Conservation (phyloP, 2,888 invertebrate species). For the Lithophane semibrunnea region DNA sequence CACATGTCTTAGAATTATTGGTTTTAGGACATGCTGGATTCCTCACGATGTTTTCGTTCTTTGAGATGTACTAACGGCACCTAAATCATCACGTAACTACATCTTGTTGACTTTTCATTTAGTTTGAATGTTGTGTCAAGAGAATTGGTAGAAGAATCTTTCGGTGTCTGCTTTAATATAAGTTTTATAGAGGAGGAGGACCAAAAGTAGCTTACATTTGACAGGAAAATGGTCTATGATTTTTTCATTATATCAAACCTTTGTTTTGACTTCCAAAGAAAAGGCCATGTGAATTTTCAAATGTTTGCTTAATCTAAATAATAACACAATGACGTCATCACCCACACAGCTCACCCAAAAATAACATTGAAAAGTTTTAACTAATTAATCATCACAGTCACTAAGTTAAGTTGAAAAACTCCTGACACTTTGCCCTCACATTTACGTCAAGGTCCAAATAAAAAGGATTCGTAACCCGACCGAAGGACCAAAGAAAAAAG, state of each 20-base stretch:
- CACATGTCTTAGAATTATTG: too few species aligned
- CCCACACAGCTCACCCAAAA: slow-evolving; percentile 26
- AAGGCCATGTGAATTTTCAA: fast-evolving
- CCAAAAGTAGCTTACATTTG: background rate
- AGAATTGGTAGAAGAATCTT: background rate
- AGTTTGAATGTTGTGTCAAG: too few species aligned
- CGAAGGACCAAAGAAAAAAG: slow-evolving; percentile 56
- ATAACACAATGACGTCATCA: slow-evolving; percentile 26
- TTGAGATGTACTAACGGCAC: background rate
- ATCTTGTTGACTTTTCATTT: background rate
- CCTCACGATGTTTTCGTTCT: too few species aligned
- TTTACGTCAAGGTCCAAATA: slow-evolving; percentile 62
- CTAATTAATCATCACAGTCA: slow-evolving; percentile 63
- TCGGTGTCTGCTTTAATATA: background rate
- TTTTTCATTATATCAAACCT: background rate
- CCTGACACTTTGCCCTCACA: slow-evolving; percentile 48
- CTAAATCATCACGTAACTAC: slow-evolving; percentile 12
- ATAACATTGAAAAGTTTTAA: slow-evolving; percentile 45
- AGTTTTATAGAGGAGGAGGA: too few species aligned
- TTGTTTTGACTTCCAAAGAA: background rate
- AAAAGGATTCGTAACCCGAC: slow-evolving; percentile 56
- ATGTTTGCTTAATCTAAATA: background rate
- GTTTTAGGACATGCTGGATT: too few species aligned
- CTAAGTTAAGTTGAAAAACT: slow-evolving; percentile 56
- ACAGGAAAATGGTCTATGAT: background rate